Base-by-base conservation (phyloP, 1,140 invertebrate species). In the Leptinotarsa texana region DNA sequence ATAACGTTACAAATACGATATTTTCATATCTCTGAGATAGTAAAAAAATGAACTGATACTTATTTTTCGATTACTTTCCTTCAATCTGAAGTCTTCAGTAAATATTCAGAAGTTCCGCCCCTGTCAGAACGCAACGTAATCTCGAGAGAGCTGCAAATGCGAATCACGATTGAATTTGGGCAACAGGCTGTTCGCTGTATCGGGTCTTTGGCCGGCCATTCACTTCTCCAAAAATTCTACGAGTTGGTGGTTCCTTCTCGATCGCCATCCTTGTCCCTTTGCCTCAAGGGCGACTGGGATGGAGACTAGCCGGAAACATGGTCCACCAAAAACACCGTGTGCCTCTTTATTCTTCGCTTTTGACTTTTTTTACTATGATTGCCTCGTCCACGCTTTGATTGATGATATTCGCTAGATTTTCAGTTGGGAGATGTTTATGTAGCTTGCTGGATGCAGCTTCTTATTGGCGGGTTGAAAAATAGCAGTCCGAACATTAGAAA, bases 111-210 rank as follows among this genome's bases (percentile, higher is more conserved):
- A 33, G 33, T 33, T 4, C 51, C 51, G 51, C 51, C 51, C 2
- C 51, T 57, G 51, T n/a, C 51, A 13, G n/a, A 57, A 4, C 51
- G 51, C 51, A 57, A 57, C 51, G 51, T 57, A 57, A 57, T 57
- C 51, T 57, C n/a, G 15, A 17, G 15, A n/a, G n/a, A n/a, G n/a
- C 15, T 6, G 13, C 15, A 15, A 57, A 17, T 57, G 51, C 51
- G 51, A 57, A 57, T 57, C 51, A 57, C 51, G 51, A 57, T 57
- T 57, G 51, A 57, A 57, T 57, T 57, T 57, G 51, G 51, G 51
- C 51, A 57, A 57, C 51, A 57, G 51, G 51, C 51, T 57, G 51
- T n/a, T 17, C n/a, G 51, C 51, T 57, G 51, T n/a, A 57, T 57
- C 13, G 51, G 51, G 51, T 57, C 51, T 57, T 57, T 57, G 51